Conservation (phyloP, 2,797 vertebrate species). For the Heterohyrax brucei region DNA sequence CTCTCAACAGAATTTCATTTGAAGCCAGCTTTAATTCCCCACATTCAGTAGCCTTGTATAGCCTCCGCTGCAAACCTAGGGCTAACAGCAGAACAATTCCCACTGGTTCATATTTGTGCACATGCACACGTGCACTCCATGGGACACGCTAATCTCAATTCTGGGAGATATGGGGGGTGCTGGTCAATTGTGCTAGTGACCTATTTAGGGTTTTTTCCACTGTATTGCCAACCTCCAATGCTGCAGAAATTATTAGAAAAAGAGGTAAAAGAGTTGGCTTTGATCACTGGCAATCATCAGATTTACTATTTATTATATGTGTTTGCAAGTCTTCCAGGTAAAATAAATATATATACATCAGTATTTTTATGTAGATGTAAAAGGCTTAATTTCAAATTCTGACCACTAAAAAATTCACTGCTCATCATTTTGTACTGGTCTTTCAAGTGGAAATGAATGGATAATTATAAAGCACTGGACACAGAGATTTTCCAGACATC, state of each 20-base stretch:
- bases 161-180: neutral
- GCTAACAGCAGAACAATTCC: neutral
- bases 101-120: neutral
- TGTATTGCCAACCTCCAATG: neutral
- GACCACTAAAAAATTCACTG: neutral
- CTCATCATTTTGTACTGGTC: neutral
- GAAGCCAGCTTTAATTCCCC: neutral
- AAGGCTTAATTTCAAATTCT: conserved; percentile 56
- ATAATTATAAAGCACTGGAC: neutral
- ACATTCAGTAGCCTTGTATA: neutral
- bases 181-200: neutral
- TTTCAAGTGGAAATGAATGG: conserved; percentile 46
- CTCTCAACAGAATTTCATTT: neutral
- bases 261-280: neutral
- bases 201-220: conserved; percentile 24
- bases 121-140: neutral
- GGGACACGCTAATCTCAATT: neutral
- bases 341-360: neutral
- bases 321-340: neutral
- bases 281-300: conserved; percentile 32
- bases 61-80: neutral
- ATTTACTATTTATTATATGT: conserved; percentile 6
- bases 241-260: conserved; percentile 15
- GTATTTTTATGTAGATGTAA: neutral
- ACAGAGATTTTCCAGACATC: conserved; percentile 36